These are phyloP conservation scores for Carettochelys insculpta DNA, from an alignment of 2,113 vertebrate genomes.

Conservation along the genomic window DNA sequence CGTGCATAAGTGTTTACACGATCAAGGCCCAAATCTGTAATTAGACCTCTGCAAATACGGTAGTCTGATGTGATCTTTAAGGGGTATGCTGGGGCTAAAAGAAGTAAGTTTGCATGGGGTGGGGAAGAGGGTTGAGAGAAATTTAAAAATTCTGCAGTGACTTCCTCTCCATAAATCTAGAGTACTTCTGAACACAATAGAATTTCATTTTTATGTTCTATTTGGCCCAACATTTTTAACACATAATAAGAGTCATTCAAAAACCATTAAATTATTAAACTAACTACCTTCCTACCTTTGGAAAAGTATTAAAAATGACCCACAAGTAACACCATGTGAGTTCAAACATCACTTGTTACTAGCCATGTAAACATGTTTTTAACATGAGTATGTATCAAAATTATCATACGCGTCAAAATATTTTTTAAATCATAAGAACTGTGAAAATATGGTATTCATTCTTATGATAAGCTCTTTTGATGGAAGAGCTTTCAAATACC, in stretches of 20 bases:
- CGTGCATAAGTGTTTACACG: background rate
- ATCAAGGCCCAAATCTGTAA: background rate
- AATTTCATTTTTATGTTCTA: background rate
- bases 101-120: background rate
- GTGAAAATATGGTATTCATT: background rate
- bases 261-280: background rate
- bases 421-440: background rate
- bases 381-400: background rate
- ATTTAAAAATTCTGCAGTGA: background rate
- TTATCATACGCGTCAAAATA: background rate
- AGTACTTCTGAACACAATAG: background rate
- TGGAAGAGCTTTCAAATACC: background rate
- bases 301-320: background rate
- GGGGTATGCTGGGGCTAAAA: background rate
- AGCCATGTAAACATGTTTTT: background rate
- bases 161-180: background rate
- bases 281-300: background rate
- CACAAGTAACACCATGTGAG: background rate
- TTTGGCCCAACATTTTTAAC: background rate
- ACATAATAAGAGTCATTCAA: background rate
- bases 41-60: background rate
- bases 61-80: background rate
- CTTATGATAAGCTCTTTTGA: background rate
- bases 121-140: background rate
- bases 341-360: background rate